These are phyloP conservation scores for Variabilichromis moorii DNA, from an alignment of 2,113 vertebrate species.

Conservation along the genomic window DNA sequence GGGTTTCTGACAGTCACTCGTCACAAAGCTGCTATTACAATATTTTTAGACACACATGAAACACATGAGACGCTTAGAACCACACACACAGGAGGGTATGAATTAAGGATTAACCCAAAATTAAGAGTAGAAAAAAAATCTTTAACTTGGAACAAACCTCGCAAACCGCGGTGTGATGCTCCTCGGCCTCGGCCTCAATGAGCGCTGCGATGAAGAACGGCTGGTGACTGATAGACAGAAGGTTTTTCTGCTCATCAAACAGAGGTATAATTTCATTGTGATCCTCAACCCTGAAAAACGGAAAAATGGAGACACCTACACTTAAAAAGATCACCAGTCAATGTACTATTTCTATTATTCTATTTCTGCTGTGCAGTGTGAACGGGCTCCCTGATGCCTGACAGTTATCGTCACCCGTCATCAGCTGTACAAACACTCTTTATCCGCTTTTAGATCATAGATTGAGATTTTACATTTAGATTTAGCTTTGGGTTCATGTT, in stretches of 20 bases:
- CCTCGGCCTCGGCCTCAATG: constrained; percentile 72
- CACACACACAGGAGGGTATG: background rate
- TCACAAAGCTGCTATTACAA: background rate
- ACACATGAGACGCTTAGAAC: background rate
- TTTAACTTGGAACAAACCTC: constrained; percentile 73
- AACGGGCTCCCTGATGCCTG: background rate
- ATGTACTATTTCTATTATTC: background rate
- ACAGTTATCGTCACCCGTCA: background rate
- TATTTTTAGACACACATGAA: background rate
- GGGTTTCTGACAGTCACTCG: constrained; percentile 10
- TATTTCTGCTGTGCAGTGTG: background rate
- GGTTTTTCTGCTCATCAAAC: constrained; percentile 60
- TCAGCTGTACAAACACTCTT: background rate
- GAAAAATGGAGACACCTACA: background rate
- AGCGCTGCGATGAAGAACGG: constrained; percentile 75
- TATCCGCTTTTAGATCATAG: background rate
- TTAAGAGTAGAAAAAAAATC: background rate
- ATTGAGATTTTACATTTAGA: background rate
- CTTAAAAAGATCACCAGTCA: background rate
- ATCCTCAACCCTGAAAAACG: constrained; percentile 78
- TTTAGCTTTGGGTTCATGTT: background rate
- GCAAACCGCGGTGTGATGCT: constrained; percentile 74
- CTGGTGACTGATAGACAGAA: constrained; percentile 46
- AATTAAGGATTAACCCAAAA: background rate
- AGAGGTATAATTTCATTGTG: constrained; percentile 77